Evolutionary conservation across 2,888 invertebrate genomes (phyloP), one percentile per base, ranked within the genome.

Genomic region (Limnephilus auricula): DNA sequence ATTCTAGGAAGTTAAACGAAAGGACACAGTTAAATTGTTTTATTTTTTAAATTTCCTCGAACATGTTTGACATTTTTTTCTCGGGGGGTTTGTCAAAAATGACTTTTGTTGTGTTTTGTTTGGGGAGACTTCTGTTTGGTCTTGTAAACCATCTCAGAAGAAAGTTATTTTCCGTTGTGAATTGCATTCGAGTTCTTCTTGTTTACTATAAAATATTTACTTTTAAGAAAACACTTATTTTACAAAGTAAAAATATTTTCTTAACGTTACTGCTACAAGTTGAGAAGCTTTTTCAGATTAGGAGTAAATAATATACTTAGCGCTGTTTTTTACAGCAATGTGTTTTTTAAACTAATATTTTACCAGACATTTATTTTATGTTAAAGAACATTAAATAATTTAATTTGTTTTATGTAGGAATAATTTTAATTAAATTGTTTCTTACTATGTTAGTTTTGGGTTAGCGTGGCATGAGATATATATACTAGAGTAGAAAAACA

Each of bases 141-240:
- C 80, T 80, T 31, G 15, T 32, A 31, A 25, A 65, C 65, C 82
- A 34, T 37, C 0, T 34, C 32, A 37, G 12, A 85, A 85, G n/a
- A 85, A 85, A 85, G 45, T 85, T 85, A 6, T 40, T 40, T 40
- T 85, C 13, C 85, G 3, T 10, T 45, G 85, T 30, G 45, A 45
- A 85, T 25, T 32, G 45, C 37, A 30, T 5, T 37, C 45, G 30
- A 45, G 34, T 15, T 45, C 45, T 84, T 40, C 13, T 45, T 40
- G 45, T 85, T 80, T 65, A 15, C 84, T 40, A 84, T 84, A 85
- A 37, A 85, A 40, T 84, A 84, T 45, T 85, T 45, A 85, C 34
- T 2, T 25, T 65, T n/a, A 4, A 65, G 65, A 25, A 65, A 65
- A 65, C 65, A 65, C 65, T 18, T 65, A 65, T 65, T 25, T 65